Evolutionary conservation across 2,888 invertebrate genomes (phyloP), one percentile per base, ranked within the genome.

Genomic region (Gymnoscelis rufifasciata): DNA sequence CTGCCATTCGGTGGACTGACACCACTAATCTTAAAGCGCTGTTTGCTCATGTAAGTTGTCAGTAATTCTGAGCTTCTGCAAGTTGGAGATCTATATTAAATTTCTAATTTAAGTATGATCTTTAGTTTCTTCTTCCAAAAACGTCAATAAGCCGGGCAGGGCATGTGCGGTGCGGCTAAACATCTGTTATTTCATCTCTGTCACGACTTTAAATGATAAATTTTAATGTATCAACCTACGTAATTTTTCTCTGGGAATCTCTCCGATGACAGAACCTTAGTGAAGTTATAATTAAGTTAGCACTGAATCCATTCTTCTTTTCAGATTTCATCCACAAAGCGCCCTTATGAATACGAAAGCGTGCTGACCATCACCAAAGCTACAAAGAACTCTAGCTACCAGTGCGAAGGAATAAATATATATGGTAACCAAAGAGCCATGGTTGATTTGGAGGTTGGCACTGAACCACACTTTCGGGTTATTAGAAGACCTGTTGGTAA

Each of bases 351-450:
- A 23, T 41, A 27, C n/a, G 24, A 37, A n/a, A 40, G 29, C 12
- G 13, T 46, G 8, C 29, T 46, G 0, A 26, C 7, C n/a, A 46
- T 46, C 26, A n/a, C 36, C 13, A 40, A 36, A 19, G 30, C 29
- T 24, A 12, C 1, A 2, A 41, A 41, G 19, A 46, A 36, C 30
- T 12, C 35, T 12, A 23, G 12, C 14, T 48, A 43, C 27, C 28
- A 38, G 14, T 48, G 48, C 27, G 31, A 31, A 10, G 48, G 43
- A 11, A 35, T 14, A 23, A 48, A 48, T 13, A 11, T 6, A 12
- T 26, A 41, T 37, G 46, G 41, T 7, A 10, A 30, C 11, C 4
- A 19, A 6, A 30, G 11, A 29, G 28, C 38, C 6, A 4, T 24
- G 3, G 45, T 40, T 2, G 11, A 14, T 13, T 19, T 44, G 7